Percentiles rank a stretch among this genome's conserved stretches.
These are phyloP conservation scores for Drosophila affinis DNA, from an alignment of 2,888 invertebrate genomes.

Conservation along the genomic window DNA sequence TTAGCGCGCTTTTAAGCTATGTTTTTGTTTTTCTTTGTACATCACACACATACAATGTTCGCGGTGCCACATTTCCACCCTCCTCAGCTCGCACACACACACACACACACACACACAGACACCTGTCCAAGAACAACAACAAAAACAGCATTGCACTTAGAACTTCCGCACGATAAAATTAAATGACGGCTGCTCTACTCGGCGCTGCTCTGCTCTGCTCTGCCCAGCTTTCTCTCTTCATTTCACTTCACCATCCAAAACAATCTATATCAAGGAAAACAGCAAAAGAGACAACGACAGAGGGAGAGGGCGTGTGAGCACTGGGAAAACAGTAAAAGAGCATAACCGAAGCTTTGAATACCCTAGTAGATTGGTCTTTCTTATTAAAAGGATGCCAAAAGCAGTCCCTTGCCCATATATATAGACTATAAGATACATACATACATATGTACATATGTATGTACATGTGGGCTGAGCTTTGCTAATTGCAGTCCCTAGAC, in stretches of 20 bases:
- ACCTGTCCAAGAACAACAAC: constrained; percentile 64
- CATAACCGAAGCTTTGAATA: neutral
- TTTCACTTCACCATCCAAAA: constrained; percentile 41
- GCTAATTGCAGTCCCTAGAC: no score
- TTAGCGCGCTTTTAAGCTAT: constrained; percentile 79
- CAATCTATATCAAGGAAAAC: constrained; percentile 69
- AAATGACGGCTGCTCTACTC: constrained; percentile 71
- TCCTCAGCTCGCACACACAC: constrained; percentile 6
- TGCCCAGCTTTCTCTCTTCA: constrained; percentile 4
- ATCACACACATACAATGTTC: neutral
- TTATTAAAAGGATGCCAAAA: no score
- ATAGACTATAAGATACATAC: no score
- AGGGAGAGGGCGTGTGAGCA: neutral
- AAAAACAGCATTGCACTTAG: constrained; percentile 69
- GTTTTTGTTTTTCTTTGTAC: constrained; percentile 36
- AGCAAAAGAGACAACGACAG: constrained; percentile 17
- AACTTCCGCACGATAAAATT: constrained; percentile 79
- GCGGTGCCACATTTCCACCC: neutral
- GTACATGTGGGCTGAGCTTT: no score
- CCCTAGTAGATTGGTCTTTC: neutral
- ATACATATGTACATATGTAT: no score
- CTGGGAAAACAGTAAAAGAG: constrained; percentile 8
- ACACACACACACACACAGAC: constrained; percentile 37
- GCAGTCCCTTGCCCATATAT: no score
- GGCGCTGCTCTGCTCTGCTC: neutral